Conservation (phyloP, 2,113 vertebrate genomes). For the Pluvianellus socialis region DNA sequence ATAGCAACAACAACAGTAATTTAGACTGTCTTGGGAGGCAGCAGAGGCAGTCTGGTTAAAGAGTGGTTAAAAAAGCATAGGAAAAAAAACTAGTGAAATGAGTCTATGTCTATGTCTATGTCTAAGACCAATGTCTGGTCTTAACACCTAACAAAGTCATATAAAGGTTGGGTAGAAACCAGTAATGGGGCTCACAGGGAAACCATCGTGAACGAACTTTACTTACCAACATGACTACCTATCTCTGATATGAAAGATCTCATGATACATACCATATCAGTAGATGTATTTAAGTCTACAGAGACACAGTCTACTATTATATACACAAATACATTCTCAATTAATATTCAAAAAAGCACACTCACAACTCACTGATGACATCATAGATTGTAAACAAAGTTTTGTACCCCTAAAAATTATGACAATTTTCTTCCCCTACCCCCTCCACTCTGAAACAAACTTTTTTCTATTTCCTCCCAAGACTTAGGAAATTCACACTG, state of each 20-base stretch:
- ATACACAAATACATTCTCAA: background rate
- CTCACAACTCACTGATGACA: background rate
- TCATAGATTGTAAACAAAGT: background rate
- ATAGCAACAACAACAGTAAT: background rate
- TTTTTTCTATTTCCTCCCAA: background rate
- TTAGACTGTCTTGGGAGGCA: background rate
- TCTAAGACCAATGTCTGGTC: background rate
- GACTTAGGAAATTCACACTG: background rate
- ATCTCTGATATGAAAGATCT: background rate
- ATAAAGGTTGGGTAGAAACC: background rate
- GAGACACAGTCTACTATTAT: background rate
- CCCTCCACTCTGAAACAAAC: rapidly evolving
- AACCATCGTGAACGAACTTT: background rate
- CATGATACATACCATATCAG: background rate
- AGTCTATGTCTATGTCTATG: background rate
- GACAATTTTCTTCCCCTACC: background rate
- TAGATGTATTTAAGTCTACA: background rate
- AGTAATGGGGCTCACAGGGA: background rate
- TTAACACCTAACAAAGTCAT: background rate
- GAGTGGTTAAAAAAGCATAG: background rate
- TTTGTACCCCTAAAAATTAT: background rate
- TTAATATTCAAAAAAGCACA: background rate
- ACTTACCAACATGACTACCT: background rate
- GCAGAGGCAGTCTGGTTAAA: background rate
- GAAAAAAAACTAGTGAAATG: background rate